Base-by-base conservation (phyloP, 2,888 invertebrate genomes). In the Eremobia ochroleuca region DNA sequence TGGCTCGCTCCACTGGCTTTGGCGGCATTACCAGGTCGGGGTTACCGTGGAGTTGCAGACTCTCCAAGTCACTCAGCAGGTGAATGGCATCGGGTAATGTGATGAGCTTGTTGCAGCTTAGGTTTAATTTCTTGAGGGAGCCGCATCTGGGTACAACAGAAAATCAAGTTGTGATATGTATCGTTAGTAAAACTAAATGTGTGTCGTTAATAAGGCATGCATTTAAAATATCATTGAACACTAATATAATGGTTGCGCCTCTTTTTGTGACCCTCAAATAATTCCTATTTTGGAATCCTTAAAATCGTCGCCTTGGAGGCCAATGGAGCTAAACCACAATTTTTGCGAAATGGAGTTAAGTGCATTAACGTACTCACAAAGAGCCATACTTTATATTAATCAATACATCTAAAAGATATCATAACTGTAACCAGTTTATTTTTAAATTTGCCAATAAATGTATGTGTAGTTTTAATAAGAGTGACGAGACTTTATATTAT, bases 51-150 rank as follows among this genome's bases (percentile, higher is more conserved):
- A 99, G 97, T 95, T 99, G 99, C 68, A 99, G 97, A 82, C 98
- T 98, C 93, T 98, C 98, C 79, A 99, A 96, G 92, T 99, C 99
- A 59, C 98, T 98, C 58, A 99, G 97, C 71, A 99, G 97, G 95
- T 99, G 99, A 87, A 99, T 99, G 0, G 99, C 99, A 94, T 99
- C 99, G 0, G 99, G 99, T 37, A 99, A 97, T 0, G 99, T 99
- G 73, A 99, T 99, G 73, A 99, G 97, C 74, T 98, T 98, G 97
- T 99, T 99, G 89, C 98, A 98, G 91, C 99, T 99, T 83, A 99
- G 95, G 92, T 99, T 99, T 64, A 99, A 96, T 94, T 99, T 99
- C 94, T 99, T 99, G 74, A 99, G 97, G 2, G 98, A 98, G 0
- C 99, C 99, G 95, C 99, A 99, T 92, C 99, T 98, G 88, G 15